A percentile compares a stretch with the other conserved stretches of the same genome.
These are phyloP conservation scores for Zosterops japonicus DNA, from an alignment of 2,113 vertebrate genomes.

Conservation along the genomic window DNA sequence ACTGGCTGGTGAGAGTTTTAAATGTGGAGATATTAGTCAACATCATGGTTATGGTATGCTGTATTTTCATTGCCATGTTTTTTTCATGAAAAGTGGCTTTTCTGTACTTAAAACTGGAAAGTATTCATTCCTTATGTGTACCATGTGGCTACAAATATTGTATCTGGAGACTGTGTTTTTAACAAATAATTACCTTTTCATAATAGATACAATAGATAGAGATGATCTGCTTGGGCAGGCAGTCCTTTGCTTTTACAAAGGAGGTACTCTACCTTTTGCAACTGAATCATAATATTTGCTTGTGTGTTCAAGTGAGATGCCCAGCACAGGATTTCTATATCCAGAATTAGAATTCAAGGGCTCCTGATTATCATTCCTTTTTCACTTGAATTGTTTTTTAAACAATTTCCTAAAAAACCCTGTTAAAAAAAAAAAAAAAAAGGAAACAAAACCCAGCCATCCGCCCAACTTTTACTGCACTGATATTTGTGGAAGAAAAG, in stretches of 20 bases:
- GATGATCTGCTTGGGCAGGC: not conserved
- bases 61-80: not conserved
- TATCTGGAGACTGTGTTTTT: not conserved
- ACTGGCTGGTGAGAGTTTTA: not conserved
- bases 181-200: not conserved
- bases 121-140: not conserved
- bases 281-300: not conserved
- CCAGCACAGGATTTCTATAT: not conserved
- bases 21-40: not conserved
- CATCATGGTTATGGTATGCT: not conserved
- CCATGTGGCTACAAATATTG: not conserved
- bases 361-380: not conserved
- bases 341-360: not conserved
- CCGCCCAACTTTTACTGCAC: not conserved
- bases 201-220: not conserved
- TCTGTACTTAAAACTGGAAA: not conserved
- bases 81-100: not conserved
- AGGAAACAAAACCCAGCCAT: not conserved
- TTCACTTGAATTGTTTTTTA: not conserved
- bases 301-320: not conserved
- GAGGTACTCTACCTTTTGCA: not conserved
- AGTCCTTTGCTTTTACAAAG: not conserved
- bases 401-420: not conserved
- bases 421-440: not conserved
- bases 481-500: not conserved